Conservation (phyloP, 2,113 vertebrate species). For the Heterotilapia buettikoferi region DNA sequence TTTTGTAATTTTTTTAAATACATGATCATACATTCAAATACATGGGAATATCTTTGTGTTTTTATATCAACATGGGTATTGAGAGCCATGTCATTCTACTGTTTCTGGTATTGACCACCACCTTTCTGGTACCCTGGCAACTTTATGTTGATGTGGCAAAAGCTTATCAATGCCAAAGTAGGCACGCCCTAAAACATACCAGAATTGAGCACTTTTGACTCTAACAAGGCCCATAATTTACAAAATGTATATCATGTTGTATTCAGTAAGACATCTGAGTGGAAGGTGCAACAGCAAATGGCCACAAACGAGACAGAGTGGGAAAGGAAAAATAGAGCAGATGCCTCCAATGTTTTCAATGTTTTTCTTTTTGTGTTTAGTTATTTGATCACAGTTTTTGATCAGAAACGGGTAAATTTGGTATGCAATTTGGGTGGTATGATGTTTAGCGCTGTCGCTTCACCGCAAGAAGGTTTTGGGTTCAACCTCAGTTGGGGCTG, state of each 20-base stretch:
- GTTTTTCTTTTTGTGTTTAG: neutral
- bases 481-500: neutral
- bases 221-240: neutral
- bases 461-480: neutral
- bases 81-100: neutral
- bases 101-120: neutral
- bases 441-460: neutral
- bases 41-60: neutral
- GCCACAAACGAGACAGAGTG: neutral
- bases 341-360: neutral
- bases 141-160: neutral
- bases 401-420: neutral
- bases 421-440: fast-evolving
- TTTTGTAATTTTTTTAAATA: neutral
- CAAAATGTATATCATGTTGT: neutral
- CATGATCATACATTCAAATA: neutral
- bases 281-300: neutral
- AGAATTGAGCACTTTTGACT: neutral
- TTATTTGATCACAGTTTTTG: neutral
- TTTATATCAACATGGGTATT: neutral
- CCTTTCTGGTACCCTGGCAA: neutral
- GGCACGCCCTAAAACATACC: neutral
- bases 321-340: neutral
- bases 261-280: neutral
- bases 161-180: neutral